Evolutionary conservation across 2,888 invertebrate species (phyloP).

Genomic region (Meiosimyza decipiens): DNA sequence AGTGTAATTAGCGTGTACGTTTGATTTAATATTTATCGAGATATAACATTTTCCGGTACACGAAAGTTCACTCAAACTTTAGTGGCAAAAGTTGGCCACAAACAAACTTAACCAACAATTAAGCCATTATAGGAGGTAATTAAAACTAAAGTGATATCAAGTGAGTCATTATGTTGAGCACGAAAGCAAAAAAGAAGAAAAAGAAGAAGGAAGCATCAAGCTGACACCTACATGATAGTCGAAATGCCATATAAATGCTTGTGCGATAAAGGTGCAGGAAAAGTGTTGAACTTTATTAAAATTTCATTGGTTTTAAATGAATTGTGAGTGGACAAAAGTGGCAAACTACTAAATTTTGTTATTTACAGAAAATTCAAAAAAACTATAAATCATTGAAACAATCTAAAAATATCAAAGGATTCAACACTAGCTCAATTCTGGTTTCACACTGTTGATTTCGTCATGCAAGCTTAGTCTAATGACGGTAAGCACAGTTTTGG

Average conservation of each 20-base stretch:
- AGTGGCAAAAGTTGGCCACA: background rate
- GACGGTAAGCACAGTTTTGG: no score
- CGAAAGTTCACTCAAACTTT: background rate
- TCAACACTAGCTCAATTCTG: no score
- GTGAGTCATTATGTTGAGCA: background rate
- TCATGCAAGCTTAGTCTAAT: no score
- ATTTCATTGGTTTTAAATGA: background rate
- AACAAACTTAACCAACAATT: constrained; percentile 9
- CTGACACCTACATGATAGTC: background rate
- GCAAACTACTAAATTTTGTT: no score
- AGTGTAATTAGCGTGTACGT: no score
- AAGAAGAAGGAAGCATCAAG: background rate
- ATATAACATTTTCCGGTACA: no score
- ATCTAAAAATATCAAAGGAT: no score
- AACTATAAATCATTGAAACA: no score
- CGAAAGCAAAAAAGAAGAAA: background rate
- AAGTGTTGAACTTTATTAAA: background rate
- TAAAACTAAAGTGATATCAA: background rate
- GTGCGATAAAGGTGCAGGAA: background rate
- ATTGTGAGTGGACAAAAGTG: background rate
- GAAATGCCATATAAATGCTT: background rate
- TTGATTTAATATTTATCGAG: no score
- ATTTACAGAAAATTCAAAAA: no score
- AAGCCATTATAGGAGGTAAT: constrained; percentile 3
- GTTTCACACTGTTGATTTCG: no score